A percentile compares a stretch with the other conserved stretches of the same genome.
These are phyloP conservation scores for Lutraria rhynchaena DNA, from an alignment of 1,140 invertebrate genomes.

Conservation along the genomic window DNA sequence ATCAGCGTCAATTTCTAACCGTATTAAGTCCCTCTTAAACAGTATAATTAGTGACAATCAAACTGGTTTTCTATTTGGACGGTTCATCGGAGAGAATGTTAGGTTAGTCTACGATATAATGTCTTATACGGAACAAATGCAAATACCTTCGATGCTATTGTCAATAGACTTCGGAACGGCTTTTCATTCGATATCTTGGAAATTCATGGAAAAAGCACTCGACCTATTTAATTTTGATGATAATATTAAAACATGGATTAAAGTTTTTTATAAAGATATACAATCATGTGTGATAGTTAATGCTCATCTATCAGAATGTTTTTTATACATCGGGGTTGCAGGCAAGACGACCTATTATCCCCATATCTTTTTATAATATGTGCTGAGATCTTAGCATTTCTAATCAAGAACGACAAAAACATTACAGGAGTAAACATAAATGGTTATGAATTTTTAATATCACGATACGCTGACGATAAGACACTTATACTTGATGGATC, in stretches of 20 bases:
- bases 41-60: slow-evolving; percentile 14
- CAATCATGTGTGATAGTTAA: slow-evolving; percentile 16
- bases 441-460: slow-evolving; percentile 19
- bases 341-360: slow-evolving; percentile 42
- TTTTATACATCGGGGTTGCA: slow-evolving; percentile 37
- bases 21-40: slow-evolving; percentile 11
- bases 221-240: slow-evolving; percentile 1
- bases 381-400: slow-evolving; percentile 37
- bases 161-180: slow-evolving; percentile 27
- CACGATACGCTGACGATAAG: slow-evolving; percentile 53
- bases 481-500: slow-evolving; percentile 37
- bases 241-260: neutral
- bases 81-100: slow-evolving; percentile 48
- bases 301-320: slow-evolving; percentile 19
- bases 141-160: neutral
- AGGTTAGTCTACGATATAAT: slow-evolving; percentile 37
- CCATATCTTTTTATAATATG: no score
- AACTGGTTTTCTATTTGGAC: slow-evolving; percentile 18
- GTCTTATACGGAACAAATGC: neutral
- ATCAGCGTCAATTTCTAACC: slow-evolving; percentile 20
- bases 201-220: slow-evolving; percentile 12
- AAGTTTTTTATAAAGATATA: slow-evolving; percentile 17
- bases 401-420: slow-evolving; percentile 26
- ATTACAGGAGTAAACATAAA: slow-evolving; percentile 43
- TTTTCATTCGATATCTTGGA: neutral